Evolutionary conservation across 1,140 invertebrate species (phyloP), one percentile per base, ranked within the genome.

Genomic region (Brachionus paranguensis): DNA sequence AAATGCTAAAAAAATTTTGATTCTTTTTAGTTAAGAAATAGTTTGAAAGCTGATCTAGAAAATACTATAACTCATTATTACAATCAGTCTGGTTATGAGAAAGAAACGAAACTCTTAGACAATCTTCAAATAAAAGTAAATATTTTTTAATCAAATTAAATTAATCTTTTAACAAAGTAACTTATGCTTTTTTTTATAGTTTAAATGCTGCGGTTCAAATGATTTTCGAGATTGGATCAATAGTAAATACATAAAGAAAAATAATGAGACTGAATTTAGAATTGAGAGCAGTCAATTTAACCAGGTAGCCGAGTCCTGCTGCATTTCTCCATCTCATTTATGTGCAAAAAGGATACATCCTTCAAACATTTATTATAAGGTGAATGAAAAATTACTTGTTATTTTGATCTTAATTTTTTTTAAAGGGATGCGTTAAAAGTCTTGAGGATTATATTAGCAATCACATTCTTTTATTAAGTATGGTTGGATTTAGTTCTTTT

Each of bases 91-190:
- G 50, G 41, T 43, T 81, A 45, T 45, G 78, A 81, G 8, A 47
- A 43, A 60, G 27, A 68, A 68, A 45, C 53, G 24, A 81, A 81
- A 24, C 27, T 81, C 17, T 45, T 81, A 12, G 78, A 81, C 43
- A 64, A 81, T 47, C 78, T 81, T 43, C 78, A 81, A 81, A 64
- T 64, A 60, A 81, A 68, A 81, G 64, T 68, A 68, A 20, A 60
- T 60, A 20, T 37, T 79, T n/a, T 55, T 43, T 27, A 65, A 43
- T 65, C 4, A 65, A 50, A 27, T 6, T 41, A 24, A 60, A 37
- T 79, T 29, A 27, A 27, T 60, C n/a, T 45, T 37, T 37, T 6
- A 37, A 6, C 33, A 37, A 37, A 37, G 33, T 37, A 37, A 37
- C 6, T 37, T 37, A 7, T 43, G 3, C 1, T 17, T 20, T 5